Percentiles rank a stretch among this genome's conserved stretches.
These are phyloP conservation scores for Apodemia hepburni DNA, from an alignment of 2,888 invertebrate species.

Conservation along the genomic window DNA sequence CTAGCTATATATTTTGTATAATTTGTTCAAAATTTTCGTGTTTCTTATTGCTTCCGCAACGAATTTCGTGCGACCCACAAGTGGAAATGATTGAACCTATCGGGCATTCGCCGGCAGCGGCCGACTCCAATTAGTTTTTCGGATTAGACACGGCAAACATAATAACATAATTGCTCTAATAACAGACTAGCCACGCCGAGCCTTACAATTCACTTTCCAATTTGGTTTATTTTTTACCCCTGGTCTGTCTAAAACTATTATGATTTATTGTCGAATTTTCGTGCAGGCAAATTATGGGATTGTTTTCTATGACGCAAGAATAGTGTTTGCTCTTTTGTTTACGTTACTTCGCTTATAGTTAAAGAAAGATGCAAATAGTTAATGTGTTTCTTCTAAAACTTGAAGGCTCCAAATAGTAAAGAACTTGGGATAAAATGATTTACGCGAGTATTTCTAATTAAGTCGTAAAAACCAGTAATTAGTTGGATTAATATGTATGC, in stretches of 20 bases:
- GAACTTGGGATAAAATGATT: slow-evolving; percentile 64
- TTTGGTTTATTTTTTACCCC: slow-evolving; percentile 75
- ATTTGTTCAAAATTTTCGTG: slow-evolving; percentile 71
- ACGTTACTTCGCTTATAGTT: slow-evolving; percentile 34
- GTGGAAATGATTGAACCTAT: slow-evolving; percentile 75
- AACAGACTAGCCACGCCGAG: slow-evolving; percentile 71
- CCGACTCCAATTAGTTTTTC: slow-evolving; percentile 78
- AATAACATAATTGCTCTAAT: slow-evolving; percentile 80
- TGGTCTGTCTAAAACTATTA: slow-evolving; percentile 77
- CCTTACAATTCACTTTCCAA: slow-evolving; percentile 80
- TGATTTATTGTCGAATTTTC: slow-evolving; percentile 79
- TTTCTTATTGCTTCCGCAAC: slow-evolving; percentile 79
- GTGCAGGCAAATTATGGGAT: slow-evolving; percentile 75
- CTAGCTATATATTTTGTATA: slow-evolving; percentile 55
- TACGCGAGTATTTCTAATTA: slow-evolving; percentile 68
- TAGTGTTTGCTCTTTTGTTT: slow-evolving; percentile 54
- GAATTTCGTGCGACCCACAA: slow-evolving; percentile 78
- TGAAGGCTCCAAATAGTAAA: slow-evolving; percentile 54
- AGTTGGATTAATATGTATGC: slow-evolving; percentile 68
- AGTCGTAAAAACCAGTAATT: slow-evolving; percentile 60
- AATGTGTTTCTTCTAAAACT: slow-evolving; percentile 64
- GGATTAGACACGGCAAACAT: slow-evolving; percentile 79
- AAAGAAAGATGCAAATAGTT: slow-evolving; percentile 54
- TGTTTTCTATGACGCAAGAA: slow-evolving; percentile 56
- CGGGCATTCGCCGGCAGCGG: slow-evolving; percentile 76